Conservation (phyloP, 2,888 invertebrate species). For the Drosophila parthenogenetica region DNA sequence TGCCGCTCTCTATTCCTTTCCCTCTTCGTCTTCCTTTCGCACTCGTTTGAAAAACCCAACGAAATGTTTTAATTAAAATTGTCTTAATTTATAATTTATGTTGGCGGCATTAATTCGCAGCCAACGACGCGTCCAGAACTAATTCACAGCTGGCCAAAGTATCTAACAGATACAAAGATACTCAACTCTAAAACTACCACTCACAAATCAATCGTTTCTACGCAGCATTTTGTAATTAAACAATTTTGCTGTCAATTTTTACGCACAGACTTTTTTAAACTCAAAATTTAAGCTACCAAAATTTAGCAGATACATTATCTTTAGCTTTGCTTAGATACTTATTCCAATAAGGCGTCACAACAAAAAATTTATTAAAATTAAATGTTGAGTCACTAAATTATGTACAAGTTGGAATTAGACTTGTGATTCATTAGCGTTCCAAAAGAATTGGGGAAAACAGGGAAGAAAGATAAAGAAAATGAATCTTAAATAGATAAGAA, state of each 20-base stretch:
- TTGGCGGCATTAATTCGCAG: constrained; percentile 75
- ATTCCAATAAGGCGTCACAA: background rate
- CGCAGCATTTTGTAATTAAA: constrained; percentile 45
- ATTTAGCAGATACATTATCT: background rate
- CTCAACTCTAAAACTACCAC: background rate
- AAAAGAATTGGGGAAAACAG: background rate
- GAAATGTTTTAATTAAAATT: constrained; percentile 78
- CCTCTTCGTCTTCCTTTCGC: background rate
- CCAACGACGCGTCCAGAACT: constrained; percentile 49
- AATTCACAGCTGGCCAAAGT: constrained; percentile 74
- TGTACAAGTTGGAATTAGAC: background rate
- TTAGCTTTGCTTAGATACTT: background rate
- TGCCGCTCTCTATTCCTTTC: background rate
- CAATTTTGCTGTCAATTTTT: constrained; percentile 41
- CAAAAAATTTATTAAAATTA: constrained; percentile 1
- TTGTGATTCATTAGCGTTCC: constrained; percentile 19
- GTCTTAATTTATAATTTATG: constrained; percentile 79
- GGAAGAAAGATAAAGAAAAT: background rate
- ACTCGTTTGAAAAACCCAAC: constrained; percentile 39
- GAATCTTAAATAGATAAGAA: background rate
- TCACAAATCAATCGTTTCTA: constrained; percentile 23
- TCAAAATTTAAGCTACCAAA: background rate
- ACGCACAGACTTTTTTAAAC: background rate
- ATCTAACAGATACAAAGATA: constrained; percentile 54
- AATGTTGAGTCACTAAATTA: constrained; percentile 18